A percentile compares a stretch with the other conserved stretches of the same genome.
phyloP scores from a whole-genome alignment of 1,140 invertebrate species.

The Colletes latitarsis region DNA sequence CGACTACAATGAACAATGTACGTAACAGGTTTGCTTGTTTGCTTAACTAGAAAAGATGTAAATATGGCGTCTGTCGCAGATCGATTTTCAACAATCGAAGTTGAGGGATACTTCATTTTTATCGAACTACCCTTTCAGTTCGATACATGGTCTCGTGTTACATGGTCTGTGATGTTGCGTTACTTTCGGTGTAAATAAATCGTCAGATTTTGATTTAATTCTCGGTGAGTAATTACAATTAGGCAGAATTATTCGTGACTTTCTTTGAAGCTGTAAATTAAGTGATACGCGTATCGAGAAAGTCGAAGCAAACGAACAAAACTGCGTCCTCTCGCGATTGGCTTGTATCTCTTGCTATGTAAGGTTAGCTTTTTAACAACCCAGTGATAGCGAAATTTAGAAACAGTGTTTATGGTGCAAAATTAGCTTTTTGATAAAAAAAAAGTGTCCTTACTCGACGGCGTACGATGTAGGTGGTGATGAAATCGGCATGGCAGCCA shows the following conservation, averaged over 20 bases:
- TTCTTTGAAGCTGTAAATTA: not conserved
- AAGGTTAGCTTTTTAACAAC: slow-evolving; percentile 63
- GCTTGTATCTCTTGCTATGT: slow-evolving; percentile 25
- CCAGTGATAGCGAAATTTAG: slow-evolving; percentile 71
- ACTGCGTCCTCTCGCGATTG: slow-evolving; percentile 1
- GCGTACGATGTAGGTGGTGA: slow-evolving; percentile 83
- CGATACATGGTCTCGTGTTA: too few relatives aligned
- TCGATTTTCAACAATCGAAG: too few relatives aligned
- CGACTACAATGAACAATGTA: not conserved
- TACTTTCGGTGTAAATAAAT: too few relatives aligned
- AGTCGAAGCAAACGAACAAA: slow-evolving; percentile 40
- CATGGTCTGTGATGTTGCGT: too few relatives aligned
- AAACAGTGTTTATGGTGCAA: slow-evolving; percentile 63
- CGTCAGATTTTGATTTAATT: too few relatives aligned
- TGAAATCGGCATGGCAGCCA: slow-evolving; percentile 86
- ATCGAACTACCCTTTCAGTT: too few relatives aligned
- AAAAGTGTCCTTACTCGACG: slow-evolving; percentile 74
- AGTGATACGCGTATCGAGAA: not conserved
- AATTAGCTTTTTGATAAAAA: slow-evolving; percentile 72
- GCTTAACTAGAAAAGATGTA: slow-evolving; percentile 8
- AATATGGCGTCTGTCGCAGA: not conserved
- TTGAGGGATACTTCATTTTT: too few relatives aligned
- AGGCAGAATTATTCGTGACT: not conserved
- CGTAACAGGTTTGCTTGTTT: slow-evolving; percentile 41
- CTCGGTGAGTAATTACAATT: not conserved